Evolutionary conservation across 2,888 invertebrate species (phyloP).

Genomic region (Portevinia maculata): DNA sequence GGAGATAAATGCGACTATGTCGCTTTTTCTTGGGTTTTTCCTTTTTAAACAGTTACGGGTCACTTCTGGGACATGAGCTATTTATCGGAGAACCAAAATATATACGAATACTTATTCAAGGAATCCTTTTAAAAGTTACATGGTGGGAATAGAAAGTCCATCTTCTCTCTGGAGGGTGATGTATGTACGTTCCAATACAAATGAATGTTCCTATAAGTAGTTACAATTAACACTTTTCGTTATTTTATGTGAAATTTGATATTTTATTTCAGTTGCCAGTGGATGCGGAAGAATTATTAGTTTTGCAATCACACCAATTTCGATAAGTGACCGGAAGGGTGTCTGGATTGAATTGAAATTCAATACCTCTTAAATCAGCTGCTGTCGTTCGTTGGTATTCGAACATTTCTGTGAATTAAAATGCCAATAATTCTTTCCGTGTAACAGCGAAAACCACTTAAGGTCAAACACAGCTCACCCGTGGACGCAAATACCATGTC

Average conservation of each 20-base stretch:
- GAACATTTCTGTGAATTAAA: slow-evolving; percentile 61
- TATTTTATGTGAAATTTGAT: slow-evolving; percentile 60
- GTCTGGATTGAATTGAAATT: slow-evolving; percentile 43
- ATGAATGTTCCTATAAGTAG: slow-evolving; percentile 45
- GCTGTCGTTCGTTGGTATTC: slow-evolving; percentile 26
- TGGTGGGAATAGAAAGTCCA: slow-evolving; percentile 6
- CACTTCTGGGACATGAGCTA: slow-evolving; percentile 72
- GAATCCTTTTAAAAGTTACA: slow-evolving; percentile 8
- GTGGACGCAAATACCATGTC: slow-evolving; percentile 59
- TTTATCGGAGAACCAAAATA: slow-evolving; percentile 34
- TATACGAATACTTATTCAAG: not conserved
- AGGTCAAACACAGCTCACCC: slow-evolving; percentile 61
- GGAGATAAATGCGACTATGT: slow-evolving; percentile 81
- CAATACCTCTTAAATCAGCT: slow-evolving; percentile 50
- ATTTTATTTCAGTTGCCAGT: slow-evolving; percentile 35
- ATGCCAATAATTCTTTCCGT: slow-evolving; percentile 57
- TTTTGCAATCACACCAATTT: slow-evolving; percentile 47
- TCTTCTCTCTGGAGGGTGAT: slow-evolving; percentile 9
- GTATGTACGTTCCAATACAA: not conserved
- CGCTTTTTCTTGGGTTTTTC: slow-evolving; percentile 72
- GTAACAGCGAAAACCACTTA: slow-evolving; percentile 55
- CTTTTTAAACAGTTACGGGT: slow-evolving; percentile 64
- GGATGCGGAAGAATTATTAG: slow-evolving; percentile 17
- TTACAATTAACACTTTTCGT: slow-evolving; percentile 68
- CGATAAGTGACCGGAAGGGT: slow-evolving; percentile 66